Evolutionary conservation across 2,888 invertebrate genomes (phyloP).

Genomic region (Athetis lepigone): DNA sequence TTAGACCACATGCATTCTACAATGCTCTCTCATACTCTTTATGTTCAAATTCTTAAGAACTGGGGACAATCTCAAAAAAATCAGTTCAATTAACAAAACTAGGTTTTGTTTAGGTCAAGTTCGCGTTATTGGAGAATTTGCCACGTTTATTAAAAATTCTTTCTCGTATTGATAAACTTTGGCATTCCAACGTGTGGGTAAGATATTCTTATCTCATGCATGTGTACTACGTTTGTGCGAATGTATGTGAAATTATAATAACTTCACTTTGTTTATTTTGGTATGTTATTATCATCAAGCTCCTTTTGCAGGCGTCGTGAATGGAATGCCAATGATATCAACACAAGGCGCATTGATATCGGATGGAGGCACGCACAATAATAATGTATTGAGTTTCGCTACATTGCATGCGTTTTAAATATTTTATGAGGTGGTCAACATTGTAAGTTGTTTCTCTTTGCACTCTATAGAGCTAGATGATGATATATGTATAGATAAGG

Average conservation of each 20-base stretch:
- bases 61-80: no score
- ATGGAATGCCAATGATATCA: conserved; percentile 50
- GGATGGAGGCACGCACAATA: conserved; percentile 45
- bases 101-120: no score
- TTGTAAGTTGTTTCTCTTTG: conserved; percentile 35
- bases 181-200: neutral
- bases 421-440: conserved; percentile 42
- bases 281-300: conserved; percentile 39
- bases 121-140: no score
- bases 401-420: conserved; percentile 47
- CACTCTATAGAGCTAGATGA: conserved; percentile 1
- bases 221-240: neutral
- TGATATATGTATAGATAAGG: conserved; percentile 16
- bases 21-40: no score
- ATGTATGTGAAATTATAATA: conserved; percentile 33
- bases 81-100: no score
- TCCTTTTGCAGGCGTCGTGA: conserved; percentile 36
- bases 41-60: no score
- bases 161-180: no score
- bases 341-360: conserved; percentile 50
- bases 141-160: no score
- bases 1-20: no score
- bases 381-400: conserved; percentile 47
- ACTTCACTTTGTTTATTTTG: conserved; percentile 34
- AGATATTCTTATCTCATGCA: neutral